Base-by-base conservation (phyloP, 2,888 invertebrate genomes). In the Steinernema carpocapsae region DNA sequence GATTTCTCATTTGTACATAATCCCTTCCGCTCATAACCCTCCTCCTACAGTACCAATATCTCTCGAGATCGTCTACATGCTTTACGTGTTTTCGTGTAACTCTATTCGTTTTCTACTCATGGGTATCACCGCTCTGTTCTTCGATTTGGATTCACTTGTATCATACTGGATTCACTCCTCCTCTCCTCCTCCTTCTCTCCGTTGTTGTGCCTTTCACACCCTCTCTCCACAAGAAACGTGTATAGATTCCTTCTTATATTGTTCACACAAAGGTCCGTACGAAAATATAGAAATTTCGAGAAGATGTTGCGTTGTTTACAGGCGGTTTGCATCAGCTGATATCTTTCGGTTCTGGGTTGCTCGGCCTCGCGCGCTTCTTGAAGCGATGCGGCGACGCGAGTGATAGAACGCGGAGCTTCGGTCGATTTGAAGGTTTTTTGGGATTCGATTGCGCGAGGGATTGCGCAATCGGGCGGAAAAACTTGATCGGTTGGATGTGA, bases 331-430 rank as follows among this genome's bases (percentile, higher is more conserved):
- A 37, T 37, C 37, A 37, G 37, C 37, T 37, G 37, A 37, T 37
- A 37, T 10, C 37, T 48, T 48, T 48, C 2, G 17, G 17, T n/a
- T 48, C 48, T 48, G 48, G 17, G 7, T 48, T 48, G 14, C 19
- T 4, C 14, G 37, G 37, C 48, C n/a, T 48, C 48, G 48, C 56
- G 24, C 14, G 56, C 56, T 64, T 64, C 64, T 26, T 26, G 64
- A 64, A 64, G 37, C 32, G 64, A 32, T 3, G 52, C 52, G 24
- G 19, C 32, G 48, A 2, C 64, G 29, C 32, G 37, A 32, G 32
- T 19, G 64, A 64, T 64, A 64, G 32, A 64, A 64, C 37, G 64
- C 32, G 32, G 17, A 64, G 29, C 64, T 64, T 64, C 64, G 64
- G 64, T 32, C 64, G 17, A 10, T 37, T 4, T 19, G 22, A n/a